A percentile compares a stretch with the other conserved stretches of the same genome.
Conservation (phyloP, 2,888 invertebrate species). For the Phortica okadai region DNA sequence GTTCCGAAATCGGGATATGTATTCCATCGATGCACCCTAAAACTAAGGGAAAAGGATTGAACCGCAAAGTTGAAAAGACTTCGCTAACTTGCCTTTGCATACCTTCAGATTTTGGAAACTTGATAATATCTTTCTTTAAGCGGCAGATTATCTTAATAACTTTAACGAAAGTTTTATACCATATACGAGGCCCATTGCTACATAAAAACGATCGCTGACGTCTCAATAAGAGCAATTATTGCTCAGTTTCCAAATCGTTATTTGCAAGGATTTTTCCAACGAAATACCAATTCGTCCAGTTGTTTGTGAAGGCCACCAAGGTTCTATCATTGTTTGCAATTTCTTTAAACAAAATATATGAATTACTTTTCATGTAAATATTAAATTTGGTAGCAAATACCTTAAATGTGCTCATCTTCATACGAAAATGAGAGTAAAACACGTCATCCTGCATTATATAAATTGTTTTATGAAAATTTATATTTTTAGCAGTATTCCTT, state of each 20-base stretch:
- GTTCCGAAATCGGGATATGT: no score
- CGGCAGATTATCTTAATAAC: constrained; percentile 7
- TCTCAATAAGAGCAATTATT: constrained; percentile 5
- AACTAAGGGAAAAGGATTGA: no score
- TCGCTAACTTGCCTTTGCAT: no score
- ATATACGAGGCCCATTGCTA: neutral
- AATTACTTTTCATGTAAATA: neutral
- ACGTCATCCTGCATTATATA: constrained; percentile 28
- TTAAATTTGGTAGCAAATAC: neutral
- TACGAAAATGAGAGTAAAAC: constrained; percentile 34
- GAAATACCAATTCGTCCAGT: neutral
- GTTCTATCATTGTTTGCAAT: neutral
- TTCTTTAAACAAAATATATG: constrained; percentile 2
- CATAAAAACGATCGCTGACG: constrained; percentile 3
- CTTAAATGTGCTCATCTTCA: constrained; percentile 19
- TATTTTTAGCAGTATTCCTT: constrained; percentile 22
- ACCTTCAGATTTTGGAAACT: no score
- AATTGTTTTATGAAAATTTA: constrained; percentile 11
- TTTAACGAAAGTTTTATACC: constrained; percentile 5
- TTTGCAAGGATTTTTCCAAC: neutral
- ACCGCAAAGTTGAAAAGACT: no score
- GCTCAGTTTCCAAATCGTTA: constrained; percentile 12
- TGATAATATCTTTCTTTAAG: constrained; percentile 31
- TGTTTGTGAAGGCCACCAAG: neutral
- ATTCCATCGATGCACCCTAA: no score